phyloP scores from a whole-genome alignment of 1,140 invertebrate species.

The Drosophila pandora region DNA sequence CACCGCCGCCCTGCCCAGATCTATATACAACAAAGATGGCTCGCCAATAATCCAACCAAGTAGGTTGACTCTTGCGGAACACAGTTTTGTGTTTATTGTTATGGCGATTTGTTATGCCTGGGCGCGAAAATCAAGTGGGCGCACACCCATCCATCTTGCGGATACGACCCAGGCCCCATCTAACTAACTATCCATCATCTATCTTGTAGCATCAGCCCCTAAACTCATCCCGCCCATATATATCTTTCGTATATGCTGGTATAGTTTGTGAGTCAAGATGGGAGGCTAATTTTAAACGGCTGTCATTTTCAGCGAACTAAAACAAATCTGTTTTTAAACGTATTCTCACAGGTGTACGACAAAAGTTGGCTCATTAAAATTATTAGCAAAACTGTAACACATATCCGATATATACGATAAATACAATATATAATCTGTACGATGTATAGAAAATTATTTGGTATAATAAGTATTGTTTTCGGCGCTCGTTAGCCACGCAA shows the following conservation, averaged over 20 bases:
- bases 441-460: constrained; percentile 31
- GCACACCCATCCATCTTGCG: constrained; percentile 30
- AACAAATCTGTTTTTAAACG: constrained; percentile 81
- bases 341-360: constrained; percentile 75
- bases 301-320: constrained; percentile 57
- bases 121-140: constrained; percentile 49
- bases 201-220: constrained; percentile 8
- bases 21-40: constrained; percentile 34
- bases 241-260: too few species aligned
- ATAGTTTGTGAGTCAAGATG: constrained; percentile 39
- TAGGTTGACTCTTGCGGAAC: constrained; percentile 18
- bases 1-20: constrained; percentile 17
- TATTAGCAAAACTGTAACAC: constrained; percentile 62
- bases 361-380: constrained; percentile 80
- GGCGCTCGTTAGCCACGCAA: constrained; percentile 46
- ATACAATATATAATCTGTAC: constrained; percentile 1
- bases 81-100: constrained; percentile 54
- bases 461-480: constrained; percentile 13
- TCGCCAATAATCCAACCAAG: constrained; percentile 23
- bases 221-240: neutral
- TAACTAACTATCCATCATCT: constrained; percentile 42
- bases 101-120: constrained; percentile 27
- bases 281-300: constrained; percentile 67
- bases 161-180: constrained; percentile 8
- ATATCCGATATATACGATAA: constrained; percentile 5